A percentile compares a stretch with the other conserved stretches of the same genome.
These are phyloP conservation scores for Ectemnius lituratus DNA, from an alignment of 2,888 invertebrate species.

Conservation along the genomic window DNA sequence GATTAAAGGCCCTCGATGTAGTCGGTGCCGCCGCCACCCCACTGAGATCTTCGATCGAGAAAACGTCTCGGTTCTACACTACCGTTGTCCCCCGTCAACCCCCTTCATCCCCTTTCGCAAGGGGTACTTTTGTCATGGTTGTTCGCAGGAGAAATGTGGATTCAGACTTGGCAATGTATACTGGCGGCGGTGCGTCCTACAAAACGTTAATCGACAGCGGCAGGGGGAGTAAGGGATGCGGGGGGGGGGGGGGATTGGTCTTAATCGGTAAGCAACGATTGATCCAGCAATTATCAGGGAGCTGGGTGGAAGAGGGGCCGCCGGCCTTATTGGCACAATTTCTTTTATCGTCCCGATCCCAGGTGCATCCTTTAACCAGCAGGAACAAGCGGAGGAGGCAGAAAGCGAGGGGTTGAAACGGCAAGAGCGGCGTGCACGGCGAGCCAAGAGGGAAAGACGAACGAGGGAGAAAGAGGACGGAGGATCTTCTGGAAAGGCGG, in stretches of 20 bases:
- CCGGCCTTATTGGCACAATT: constrained; percentile 58
- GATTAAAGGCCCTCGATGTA: not conserved
- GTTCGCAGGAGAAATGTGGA: too few species aligned
- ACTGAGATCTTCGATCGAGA: constrained; percentile 1
- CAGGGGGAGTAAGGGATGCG: constrained; percentile 22
- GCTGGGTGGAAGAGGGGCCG: constrained; percentile 5
- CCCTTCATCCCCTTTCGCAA: too few species aligned
- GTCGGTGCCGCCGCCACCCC: not conserved
- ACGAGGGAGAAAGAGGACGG: not conserved
- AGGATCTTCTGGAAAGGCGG: constrained; percentile 16
- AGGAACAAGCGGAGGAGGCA: constrained; percentile 20
- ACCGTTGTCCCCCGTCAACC: too few species aligned
- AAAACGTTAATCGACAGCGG: constrained; percentile 36
- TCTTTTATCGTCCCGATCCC: constrained; percentile 59
- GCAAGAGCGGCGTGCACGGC: constrained; percentile 20
- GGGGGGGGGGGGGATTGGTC: constrained; percentile 21
- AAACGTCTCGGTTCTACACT: not conserved
- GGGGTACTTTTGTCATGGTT: too few species aligned
- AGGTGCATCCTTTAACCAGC: constrained; percentile 51
- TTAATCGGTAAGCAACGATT: constrained; percentile 39
- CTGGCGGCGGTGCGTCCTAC: not conserved
- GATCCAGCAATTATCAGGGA: constrained; percentile 56
- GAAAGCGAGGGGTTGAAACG: constrained; percentile 10
- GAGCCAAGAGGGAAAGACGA: constrained; percentile 26
- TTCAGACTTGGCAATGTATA: too few species aligned